Evolutionary conservation across 1,140 invertebrate species (phyloP).

Genomic region (Druon quercuslanigerum): DNA sequence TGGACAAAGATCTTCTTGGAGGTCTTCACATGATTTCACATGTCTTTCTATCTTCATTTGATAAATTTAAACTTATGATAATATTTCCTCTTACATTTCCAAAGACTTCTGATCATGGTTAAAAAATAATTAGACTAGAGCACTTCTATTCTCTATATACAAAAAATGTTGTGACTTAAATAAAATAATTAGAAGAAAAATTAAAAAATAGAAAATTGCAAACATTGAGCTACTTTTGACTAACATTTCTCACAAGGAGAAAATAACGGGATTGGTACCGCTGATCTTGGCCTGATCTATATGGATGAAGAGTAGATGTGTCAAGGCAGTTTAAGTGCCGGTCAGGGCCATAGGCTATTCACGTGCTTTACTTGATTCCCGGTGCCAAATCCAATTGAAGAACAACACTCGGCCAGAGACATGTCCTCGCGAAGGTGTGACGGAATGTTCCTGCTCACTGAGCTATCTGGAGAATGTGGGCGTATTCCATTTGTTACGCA

Average conservation of each 20-base stretch:
- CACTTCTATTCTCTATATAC: no score
- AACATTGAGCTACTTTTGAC: no score
- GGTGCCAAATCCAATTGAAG: not conserved
- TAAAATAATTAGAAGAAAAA: no score
- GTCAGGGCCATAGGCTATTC: not conserved
- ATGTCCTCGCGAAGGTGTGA: slow-evolving; percentile 37
- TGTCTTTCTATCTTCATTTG: not conserved
- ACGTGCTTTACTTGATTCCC: not conserved
- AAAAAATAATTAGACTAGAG: no score
- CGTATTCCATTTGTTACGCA: slow-evolving; percentile 37
- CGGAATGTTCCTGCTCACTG: slow-evolving; percentile 32
- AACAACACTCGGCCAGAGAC: not conserved
- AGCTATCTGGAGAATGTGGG: slow-evolving; percentile 47
- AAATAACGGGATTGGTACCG: no score
- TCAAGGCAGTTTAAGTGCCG: slow-evolving; percentile 8
- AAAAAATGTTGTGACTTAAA: no score
- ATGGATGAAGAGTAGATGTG: slow-evolving; percentile 39
- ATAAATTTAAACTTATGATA: not conserved
- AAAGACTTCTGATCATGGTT: not conserved
- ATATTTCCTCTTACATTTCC: not conserved
- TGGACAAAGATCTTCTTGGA: slow-evolving; percentile 25
- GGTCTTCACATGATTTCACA: slow-evolving; percentile 18
- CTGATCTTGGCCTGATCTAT: slow-evolving; percentile 9
- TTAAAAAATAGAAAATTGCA: no score
- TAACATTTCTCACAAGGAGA: no score